Base-by-base conservation (phyloP, 2,113 vertebrate genomes). In the Zosterops japonicus region DNA sequence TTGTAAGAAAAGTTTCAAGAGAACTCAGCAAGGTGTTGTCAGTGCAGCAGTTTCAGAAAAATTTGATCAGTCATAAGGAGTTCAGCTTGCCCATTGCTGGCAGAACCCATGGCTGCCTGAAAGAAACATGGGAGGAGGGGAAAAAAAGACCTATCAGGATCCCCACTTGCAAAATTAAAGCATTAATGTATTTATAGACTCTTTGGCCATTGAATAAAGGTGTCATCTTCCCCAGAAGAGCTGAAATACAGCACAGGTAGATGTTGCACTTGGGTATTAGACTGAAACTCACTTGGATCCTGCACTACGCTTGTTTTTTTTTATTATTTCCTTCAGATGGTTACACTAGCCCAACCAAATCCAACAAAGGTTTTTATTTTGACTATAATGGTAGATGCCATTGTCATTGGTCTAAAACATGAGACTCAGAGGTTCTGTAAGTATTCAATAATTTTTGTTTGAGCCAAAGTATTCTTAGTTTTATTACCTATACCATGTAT, bases 191-290 rank as follows among this genome's bases (percentile, higher is more conserved):
- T 84, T 70, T 50, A 33, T 14, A 85, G 35, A 3, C 3, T 25
- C 29, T 52, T 10, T 57, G 20, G 3, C 1, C 16, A 36, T 49
- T 39, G 20, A 20, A 61, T 15, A 47, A 76, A 29, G 39, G 16
- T 29, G 3, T 23, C 7, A 39, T 6, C 7, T 72, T 68, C 14
- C 17, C 35, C 7, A 7, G 8, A 60, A 72, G 3, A 77, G 11
- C 5, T 56, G 15, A 42, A 76, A 55, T 8, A 46, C 4, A 39
- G 10, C 10, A 36, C 7, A 36, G 29, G 9, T 1, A 49, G 36
- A 25, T 3, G 1, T n/a, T 20, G 3, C 1, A 52, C 6, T 56
- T 5, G 1, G 5, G 3, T 5, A 1, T 57, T 65, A 81, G 42
- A 69, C 9, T 20, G 31, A 77, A 44, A 2, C 0, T 69, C 5